Evolutionary conservation across 2,113 vertebrate species (phyloP).

Genomic region (Gopherus flavomarginatus): DNA sequence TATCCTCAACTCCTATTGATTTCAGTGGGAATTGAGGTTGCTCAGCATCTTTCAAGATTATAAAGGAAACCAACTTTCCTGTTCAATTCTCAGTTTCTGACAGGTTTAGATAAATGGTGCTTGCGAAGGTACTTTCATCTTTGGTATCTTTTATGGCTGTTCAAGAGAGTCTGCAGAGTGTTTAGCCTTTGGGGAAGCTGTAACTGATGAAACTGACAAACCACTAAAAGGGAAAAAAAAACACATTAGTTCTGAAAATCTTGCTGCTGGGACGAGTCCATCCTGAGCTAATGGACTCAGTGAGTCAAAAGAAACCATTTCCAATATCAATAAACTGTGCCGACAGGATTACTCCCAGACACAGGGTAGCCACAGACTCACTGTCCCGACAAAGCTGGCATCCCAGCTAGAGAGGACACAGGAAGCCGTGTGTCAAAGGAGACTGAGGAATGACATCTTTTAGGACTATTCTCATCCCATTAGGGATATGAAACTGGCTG

Average conservation of each 20-base stretch:
- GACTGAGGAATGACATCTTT: neutral
- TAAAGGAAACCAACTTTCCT: neutral
- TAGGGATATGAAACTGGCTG: neutral
- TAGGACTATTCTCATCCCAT: neutral
- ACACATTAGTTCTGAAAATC: constrained; percentile 25
- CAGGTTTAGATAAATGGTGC: neutral
- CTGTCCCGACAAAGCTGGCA: neutral
- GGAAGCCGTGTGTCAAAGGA: neutral
- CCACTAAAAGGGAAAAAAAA: constrained; percentile 38
- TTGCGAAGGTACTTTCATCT: neutral
- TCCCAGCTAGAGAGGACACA: neutral
- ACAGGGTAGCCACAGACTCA: constrained; percentile 55
- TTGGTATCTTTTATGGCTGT: neutral
- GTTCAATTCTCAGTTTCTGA: neutral
- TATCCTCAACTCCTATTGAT: neutral
- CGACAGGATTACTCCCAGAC: constrained; percentile 65
- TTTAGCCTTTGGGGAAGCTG: neutral
- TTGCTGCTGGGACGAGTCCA: neutral
- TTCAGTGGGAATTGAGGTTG: neutral
- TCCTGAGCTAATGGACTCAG: constrained; percentile 53
- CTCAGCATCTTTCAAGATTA: neutral
- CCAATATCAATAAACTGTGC: constrained; percentile 43
- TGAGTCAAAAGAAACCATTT: constrained; percentile 39
- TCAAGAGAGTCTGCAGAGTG: constrained; percentile 33
- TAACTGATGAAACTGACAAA: constrained; percentile 36